Base-by-base conservation (phyloP, 2,797 vertebrate genomes). In the Microctenopoma stevenorrisi region DNA sequence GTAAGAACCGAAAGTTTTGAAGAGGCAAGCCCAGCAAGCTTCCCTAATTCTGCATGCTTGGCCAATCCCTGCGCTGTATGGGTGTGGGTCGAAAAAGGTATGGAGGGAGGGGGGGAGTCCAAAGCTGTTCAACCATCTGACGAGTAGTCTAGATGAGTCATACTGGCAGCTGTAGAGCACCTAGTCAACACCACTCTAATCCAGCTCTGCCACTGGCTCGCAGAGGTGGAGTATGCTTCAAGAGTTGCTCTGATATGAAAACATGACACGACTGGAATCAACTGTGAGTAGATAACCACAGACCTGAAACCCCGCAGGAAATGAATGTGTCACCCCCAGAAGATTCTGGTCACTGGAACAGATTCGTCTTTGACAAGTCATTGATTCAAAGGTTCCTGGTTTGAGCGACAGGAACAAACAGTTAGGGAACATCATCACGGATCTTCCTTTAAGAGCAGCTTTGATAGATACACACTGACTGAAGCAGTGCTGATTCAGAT, bases 401-500 rank as follows among this genome's bases (percentile, higher is more conserved):
- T 79, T 82, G 84, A 86, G 64, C 81, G 82, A 82, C 68, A 76
- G 76, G 81, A 82, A 85, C 76, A 83, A 89, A 81, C 70, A 60
- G 74, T 80, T 44, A 1, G 52, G 56, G 55, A 59, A 75, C 74
- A 72, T 74, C 74, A 72, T 74, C 75, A 78, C 44, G 64, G 65
- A 74, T 83, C 50, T 76, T 66, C 35, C 71, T 65, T 68, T 58
- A 69, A 84, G 78, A 76, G 47, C 15, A 46, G 62, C 40, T 60
- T 68, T 69, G 82, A 81, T 78, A 74, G 72, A 83, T 68, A 25
- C 57, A 65, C 50, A 58, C 67, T 48, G 72, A 78, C 56, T 80
- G 72, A 73, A 87, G 66, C 11, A 18, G 52, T 57, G 81, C 84
- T 82, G 84, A 90, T 89, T 87, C 78, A 83, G 69, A 89, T 64